A percentile compares a stretch with the other conserved stretches of the same genome.
Conservation (phyloP, 1,140 invertebrate genomes). For the Dryas iulia region DNA sequence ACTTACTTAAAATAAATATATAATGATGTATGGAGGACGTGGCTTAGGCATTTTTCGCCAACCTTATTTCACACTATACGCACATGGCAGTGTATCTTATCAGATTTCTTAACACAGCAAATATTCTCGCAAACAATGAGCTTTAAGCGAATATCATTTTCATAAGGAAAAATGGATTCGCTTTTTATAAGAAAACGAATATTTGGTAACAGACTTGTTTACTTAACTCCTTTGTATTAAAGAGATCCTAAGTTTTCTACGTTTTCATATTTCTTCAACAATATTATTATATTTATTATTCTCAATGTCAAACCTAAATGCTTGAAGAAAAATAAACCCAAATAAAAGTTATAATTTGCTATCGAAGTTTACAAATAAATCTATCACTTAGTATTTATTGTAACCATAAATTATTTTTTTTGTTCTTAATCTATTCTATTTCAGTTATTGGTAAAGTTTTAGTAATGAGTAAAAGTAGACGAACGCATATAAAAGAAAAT, state of each 20-base stretch:
- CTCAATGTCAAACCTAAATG: neutral
- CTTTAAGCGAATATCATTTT: conserved; percentile 35
- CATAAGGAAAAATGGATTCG: conserved; percentile 16
- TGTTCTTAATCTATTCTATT: neutral
- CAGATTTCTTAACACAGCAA: conserved; percentile 54
- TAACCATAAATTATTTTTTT: neutral
- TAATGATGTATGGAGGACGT: neutral
- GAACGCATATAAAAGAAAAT: too few species aligned
- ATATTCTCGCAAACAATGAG: conserved; percentile 42
- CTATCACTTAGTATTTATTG: neutral
- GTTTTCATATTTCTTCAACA: neutral
- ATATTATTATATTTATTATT: neutral
- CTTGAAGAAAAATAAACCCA: neutral
- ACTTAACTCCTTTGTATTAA: conserved; percentile 9
- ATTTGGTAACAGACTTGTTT: neutral
- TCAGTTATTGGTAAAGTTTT: neutral
- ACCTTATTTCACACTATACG: conserved; percentile 69
- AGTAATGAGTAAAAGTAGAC: neutral
- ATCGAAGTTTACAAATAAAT: neutral
- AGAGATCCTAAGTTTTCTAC: neutral
- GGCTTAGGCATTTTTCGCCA: conserved; percentile 43
- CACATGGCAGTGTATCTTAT: conserved; percentile 57
- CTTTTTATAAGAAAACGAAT: conserved; percentile 10
- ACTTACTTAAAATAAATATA: neutral
- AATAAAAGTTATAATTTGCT: neutral